Conservation (phyloP, 2,888 invertebrate species). For the Melinaea menophilus region DNA sequence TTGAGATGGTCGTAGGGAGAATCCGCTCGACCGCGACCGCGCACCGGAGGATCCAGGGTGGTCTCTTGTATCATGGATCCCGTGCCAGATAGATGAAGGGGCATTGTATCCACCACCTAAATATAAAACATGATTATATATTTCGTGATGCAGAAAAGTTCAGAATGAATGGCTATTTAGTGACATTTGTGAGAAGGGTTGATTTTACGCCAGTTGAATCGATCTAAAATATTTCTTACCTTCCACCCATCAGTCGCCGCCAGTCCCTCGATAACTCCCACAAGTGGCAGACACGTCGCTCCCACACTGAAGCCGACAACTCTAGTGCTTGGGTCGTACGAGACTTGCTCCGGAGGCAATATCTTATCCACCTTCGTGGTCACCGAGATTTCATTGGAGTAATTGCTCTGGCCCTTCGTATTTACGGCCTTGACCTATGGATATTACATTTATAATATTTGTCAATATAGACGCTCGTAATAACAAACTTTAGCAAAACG, state of each 20-base stretch:
- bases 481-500: slow-evolving; percentile 16
- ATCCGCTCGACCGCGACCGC: slow-evolving; percentile 62
- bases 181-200: too few relatives aligned
- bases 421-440: slow-evolving; percentile 89
- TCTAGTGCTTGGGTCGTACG: slow-evolving; percentile 87
- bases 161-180: too few relatives aligned
- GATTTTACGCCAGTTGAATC: too few relatives aligned
- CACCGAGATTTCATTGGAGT: slow-evolving; percentile 89
- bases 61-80: slow-evolving; percentile 84
- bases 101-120: slow-evolving; percentile 83
- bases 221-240: slow-evolving; percentile 41
- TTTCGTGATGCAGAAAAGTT: too few relatives aligned
- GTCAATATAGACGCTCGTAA: neutral
- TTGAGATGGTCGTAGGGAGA: slow-evolving; percentile 78
- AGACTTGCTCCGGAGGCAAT: slow-evolving; percentile 87
- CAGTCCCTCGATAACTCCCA: slow-evolving; percentile 86
- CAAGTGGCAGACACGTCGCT: slow-evolving; percentile 86
- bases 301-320: slow-evolving; percentile 88
- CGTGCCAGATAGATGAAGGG: slow-evolving; percentile 84
- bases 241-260: slow-evolving; percentile 66
- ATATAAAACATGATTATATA: too few relatives aligned
- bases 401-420: slow-evolving; percentile 91
- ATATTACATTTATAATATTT: neutral
- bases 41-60: slow-evolving; percentile 72
- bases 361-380: slow-evolving; percentile 92